Base-by-base conservation (phyloP, 1,140 invertebrate genomes). In the Eriosoma lanigerum region DNA sequence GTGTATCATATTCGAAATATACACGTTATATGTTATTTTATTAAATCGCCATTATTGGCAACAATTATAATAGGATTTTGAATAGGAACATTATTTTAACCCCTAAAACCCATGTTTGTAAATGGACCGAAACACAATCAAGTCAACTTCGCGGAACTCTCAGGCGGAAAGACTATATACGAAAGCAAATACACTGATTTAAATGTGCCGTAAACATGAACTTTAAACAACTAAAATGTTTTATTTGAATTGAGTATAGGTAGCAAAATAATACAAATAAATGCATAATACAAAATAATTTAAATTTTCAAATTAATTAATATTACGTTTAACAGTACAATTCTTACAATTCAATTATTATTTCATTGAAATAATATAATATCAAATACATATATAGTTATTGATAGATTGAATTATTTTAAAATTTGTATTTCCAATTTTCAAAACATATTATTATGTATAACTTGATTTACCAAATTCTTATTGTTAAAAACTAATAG, bases 31-130 rank as follows among this genome's bases (percentile, higher is more conserved):
- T 26, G 2, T 26, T 48, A 48, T 46, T 68, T 17, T 68, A 68
- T 68, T 68, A 48, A 68, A 68, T 48, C 15, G 3, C 66, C n/a
- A 48, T 68, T 68, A 48, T 19, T 68, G 15, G 21, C 13, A 24
- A 68, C 66, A 68, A 48, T 68, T 26, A 26, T 68, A 68, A 68
- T 48, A 68, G 66, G 6, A 68, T 48, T 68, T 68, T 68, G 21
- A 68, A 48, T 48, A n/a, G 6, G 44, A 68, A 68, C 62, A 44
- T 66, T n/a, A n/a, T n/a, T 38, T 68, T 46, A 68, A 64, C 8
- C n/a, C 19, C 62, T n/a, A 38, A 64, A 64, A 38, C 66, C 66
- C 15, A 10, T 68, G 1, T 68, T 24, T 68, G 66, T 48, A 68
- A 48, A 48, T 68, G 66, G 21, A 68, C 64, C 13, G 13, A 68